A percentile compares a stretch with the other conserved stretches of the same genome.
Conservation (phyloP, 2,113 vertebrate species). For the Meriones unguiculatus region DNA sequence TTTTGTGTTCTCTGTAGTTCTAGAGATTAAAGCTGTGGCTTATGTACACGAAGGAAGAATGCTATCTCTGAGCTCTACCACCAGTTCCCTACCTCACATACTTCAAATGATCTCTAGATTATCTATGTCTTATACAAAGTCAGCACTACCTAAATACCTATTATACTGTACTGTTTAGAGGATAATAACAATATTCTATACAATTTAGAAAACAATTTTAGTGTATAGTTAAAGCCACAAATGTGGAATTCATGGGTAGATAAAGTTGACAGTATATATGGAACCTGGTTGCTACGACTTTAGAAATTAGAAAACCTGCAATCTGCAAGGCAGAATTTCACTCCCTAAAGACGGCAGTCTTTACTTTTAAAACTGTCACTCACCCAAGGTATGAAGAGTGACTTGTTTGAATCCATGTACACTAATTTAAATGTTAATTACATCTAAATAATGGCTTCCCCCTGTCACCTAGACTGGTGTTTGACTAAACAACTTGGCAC, state of each 20-base stretch:
- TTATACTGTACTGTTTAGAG: neutral
- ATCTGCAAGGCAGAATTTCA: neutral
- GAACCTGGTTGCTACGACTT: neutral
- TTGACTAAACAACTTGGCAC: neutral
- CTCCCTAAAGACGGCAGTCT: neutral
- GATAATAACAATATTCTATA: neutral
- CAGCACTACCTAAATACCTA: neutral
- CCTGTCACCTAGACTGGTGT: neutral
- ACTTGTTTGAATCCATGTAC: neutral
- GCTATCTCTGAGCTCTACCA: neutral
- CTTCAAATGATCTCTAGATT: neutral
- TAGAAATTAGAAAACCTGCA: neutral
- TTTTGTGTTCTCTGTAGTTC: neutral
- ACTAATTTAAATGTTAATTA: conserved; percentile 12
- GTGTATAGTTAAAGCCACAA: neutral
- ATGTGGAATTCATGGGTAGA: neutral
- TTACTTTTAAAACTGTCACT: neutral
- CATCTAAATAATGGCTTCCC: neutral
- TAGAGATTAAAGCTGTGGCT: neutral
- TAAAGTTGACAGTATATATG: neutral
- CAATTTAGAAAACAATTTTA: neutral
- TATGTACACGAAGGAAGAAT: neutral
- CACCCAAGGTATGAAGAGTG: neutral
- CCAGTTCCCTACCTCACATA: neutral
- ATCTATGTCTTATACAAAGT: neutral